phyloP scores from a whole-genome alignment of 2,113 vertebrate genomes.

The Rhegmatorhina hoffmannsi region DNA sequence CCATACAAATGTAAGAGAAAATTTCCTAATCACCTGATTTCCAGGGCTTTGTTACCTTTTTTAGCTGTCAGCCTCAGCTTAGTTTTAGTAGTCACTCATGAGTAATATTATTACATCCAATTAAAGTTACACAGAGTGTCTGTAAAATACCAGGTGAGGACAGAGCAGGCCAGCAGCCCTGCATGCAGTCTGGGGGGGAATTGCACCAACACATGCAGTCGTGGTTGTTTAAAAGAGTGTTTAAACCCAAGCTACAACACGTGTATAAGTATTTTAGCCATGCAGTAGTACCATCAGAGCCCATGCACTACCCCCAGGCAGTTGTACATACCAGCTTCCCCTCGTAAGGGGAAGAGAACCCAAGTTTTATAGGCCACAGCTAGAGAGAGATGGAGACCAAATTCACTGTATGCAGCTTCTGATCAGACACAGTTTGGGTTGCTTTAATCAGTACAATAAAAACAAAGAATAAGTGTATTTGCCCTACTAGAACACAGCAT shows the following conservation, averaged over 20 bases:
- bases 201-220: constrained; percentile 37
- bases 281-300: neutral
- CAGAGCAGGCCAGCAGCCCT: neutral
- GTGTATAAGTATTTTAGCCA: constrained; percentile 19
- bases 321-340: constrained; percentile 93
- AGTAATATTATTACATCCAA: neutral
- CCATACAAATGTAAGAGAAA: neutral
- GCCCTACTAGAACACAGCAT: neutral
- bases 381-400: constrained; percentile 83
- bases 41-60: neutral
- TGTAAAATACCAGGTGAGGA: neutral
- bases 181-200: constrained; percentile 7
- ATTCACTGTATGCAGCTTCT: constrained; percentile 21
- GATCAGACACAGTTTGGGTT: neutral
- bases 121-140: neutral
- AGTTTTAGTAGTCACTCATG: neutral
- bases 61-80: neutral
- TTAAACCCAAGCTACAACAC: neutral
- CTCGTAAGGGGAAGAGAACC: constrained; percentile 91
- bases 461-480: neutral
- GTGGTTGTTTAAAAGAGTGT: neutral
- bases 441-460: neutral
- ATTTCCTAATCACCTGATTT: neutral
- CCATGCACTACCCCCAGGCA: constrained; percentile 40
- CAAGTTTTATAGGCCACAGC: constrained; percentile 94